Evolutionary conservation across 2,888 invertebrate species (phyloP), one percentile per base, ranked within the genome.

Genomic region (Phengaris arion): DNA sequence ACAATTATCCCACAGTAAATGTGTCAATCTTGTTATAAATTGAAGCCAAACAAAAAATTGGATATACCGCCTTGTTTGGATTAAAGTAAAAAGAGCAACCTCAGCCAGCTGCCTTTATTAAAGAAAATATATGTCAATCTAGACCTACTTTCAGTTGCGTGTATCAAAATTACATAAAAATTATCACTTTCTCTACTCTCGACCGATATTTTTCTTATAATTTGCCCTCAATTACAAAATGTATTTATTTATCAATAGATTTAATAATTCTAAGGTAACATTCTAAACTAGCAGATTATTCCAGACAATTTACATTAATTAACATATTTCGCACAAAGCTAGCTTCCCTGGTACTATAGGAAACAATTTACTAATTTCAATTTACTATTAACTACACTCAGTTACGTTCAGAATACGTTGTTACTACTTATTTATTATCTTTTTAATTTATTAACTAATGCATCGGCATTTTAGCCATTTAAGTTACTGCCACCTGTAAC

Each of bases 401-500:
- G 13, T 46, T n/a, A 70, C 15, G 51, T 69, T 69, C 64, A 35
- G 0, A 12, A 64, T 35, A 35, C 64, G 52, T 51, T 72, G 51
- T 22, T 72, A 35, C 35, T 22, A 22, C 22, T 22, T 22, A 22
- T 22, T 35, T 35, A 4, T 35, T 35, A 35, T 35, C 10, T 22
- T 72, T 70, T 70, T 52, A 35, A 35, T 35, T 12, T 72, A 22
- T 72, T 72, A 52, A 52, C 52, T 72, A 52, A 72, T 72, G 72
- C 72, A 72, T 72, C 35, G 74, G 10, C 74, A 74, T 75, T 59
- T 74, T 74, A 52, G 72, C 48, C 69, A 74, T 70, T 64, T 51
- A 52, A 35, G 59, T 74, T 69, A 46, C 54, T 54, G 35, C 46
- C 73, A 76, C 46, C 74, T 75, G 76, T 75, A 78, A 78, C 72